phyloP scores from a whole-genome alignment of 2,113 vertebrate genomes.

The Aplodontia rufa region DNA sequence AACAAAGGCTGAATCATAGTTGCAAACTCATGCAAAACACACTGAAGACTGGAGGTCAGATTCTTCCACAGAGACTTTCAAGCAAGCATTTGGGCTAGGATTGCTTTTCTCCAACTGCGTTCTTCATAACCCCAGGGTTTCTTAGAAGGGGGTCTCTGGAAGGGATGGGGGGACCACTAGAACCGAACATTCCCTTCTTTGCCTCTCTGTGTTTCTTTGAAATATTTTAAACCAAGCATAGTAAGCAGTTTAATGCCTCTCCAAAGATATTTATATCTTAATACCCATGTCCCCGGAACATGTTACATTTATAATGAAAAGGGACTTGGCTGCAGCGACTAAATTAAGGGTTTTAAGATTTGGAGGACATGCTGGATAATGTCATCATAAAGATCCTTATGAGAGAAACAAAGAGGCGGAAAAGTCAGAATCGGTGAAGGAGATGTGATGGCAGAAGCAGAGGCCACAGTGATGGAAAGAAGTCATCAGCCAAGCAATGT shows the following conservation, averaged over 20 bases:
- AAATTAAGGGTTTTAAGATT: neutral
- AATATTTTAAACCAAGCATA: neutral
- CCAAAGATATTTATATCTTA: neutral
- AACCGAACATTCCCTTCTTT: neutral
- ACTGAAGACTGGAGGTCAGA: neutral
- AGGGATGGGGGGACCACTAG: neutral
- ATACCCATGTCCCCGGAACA: neutral
- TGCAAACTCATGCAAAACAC: neutral
- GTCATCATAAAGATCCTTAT: neutral
- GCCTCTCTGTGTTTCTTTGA: neutral
- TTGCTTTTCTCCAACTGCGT: neutral
- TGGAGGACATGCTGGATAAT: neutral
- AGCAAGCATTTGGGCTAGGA: neutral
- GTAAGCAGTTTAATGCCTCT: neutral
- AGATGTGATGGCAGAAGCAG: neutral
- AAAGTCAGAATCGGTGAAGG: neutral
- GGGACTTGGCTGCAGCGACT: neutral
- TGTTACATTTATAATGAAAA: neutral
- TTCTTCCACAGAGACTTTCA: neutral
- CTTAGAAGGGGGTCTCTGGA: neutral
- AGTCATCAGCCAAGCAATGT: fast-evolving
- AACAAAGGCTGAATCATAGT: neutral
- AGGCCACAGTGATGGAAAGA: neutral
- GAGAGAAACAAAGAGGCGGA: neutral
- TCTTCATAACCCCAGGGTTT: neutral